Evolutionary conservation across 1,140 invertebrate species (phyloP).

Genomic region (Calosoma granatense): DNA sequence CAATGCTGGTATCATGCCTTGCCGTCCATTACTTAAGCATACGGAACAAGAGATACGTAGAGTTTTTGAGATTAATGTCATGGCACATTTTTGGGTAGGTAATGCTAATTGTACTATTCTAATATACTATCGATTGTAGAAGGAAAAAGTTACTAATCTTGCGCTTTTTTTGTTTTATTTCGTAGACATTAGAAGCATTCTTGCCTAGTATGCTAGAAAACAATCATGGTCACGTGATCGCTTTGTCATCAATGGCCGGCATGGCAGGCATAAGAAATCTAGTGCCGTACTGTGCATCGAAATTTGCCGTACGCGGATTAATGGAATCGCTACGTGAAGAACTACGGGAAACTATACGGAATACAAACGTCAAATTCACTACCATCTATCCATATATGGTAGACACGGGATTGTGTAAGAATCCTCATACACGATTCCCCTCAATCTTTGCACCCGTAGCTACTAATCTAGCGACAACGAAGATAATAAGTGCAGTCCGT

Average conservation of each 20-base stretch:
- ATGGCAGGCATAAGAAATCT: conserved; percentile 61
- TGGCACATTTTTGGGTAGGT: conserved; percentile 72
- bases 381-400: conserved; percentile 75
- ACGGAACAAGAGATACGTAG: conserved; percentile 54
- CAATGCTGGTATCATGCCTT: conserved; percentile 84
- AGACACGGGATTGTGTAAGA: conserved; percentile 75
- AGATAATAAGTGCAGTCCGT: conserved; percentile 38
- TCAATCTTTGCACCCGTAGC: conserved; percentile 51
- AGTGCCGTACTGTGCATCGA: conserved; percentile 74
- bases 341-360: conserved; percentile 39
- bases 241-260: conserved; percentile 73
- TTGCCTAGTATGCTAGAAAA: conserved; percentile 68
- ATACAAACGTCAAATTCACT: conserved; percentile 63
- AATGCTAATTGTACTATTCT: conserved; percentile 23
- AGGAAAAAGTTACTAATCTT: conserved; percentile 12
- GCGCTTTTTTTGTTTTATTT: too few species aligned
- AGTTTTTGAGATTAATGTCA: conserved; percentile 67
- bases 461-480: conserved; percentile 49
- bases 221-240: conserved; percentile 72
- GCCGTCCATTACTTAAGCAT: conserved; percentile 54
- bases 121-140: conserved; percentile 1
- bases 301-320: conserved; percentile 69
- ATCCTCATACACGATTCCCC: conserved; percentile 61
- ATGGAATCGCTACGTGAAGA: conserved; percentile 67
- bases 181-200: conserved; percentile 64